A percentile compares a stretch with the other conserved stretches of the same genome.
Conservation (phyloP, 1,140 invertebrate species). For the Leptinotarsa defecta region DNA sequence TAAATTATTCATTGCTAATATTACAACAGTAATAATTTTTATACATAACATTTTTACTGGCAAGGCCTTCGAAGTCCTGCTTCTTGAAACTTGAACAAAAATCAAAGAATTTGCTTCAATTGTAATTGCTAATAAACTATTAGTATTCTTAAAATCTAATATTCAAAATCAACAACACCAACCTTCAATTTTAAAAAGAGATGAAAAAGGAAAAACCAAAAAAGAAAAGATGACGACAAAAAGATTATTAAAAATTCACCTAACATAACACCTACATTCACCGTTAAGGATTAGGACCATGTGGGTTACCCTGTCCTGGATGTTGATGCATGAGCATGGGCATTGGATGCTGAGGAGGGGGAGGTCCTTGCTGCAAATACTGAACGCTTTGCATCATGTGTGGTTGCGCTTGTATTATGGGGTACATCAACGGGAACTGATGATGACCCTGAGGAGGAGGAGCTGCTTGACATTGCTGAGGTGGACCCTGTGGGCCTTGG, state of each 20-base stretch:
- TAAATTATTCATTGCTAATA: no score
- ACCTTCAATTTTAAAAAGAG: background rate
- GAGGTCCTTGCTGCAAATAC: conserved; percentile 60
- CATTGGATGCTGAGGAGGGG: conserved; percentile 57
- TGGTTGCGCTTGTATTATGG: conserved; percentile 62
- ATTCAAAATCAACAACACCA: background rate
- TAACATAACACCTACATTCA: conserved; percentile 23
- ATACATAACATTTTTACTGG: no score
- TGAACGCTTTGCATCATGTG: conserved; percentile 61
- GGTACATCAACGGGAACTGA: conserved; percentile 65
- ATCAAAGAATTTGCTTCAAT: background rate
- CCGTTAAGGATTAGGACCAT: conserved; percentile 41
- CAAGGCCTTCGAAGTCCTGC: no score
- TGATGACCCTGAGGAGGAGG: conserved; percentile 59
- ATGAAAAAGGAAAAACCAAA: conserved; percentile 1
- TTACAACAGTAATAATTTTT: no score
- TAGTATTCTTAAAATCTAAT: background rate
- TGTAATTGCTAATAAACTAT: background rate
- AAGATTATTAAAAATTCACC: conserved; percentile 20
- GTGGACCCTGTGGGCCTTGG: conserved; percentile 61
- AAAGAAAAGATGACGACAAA: background rate
- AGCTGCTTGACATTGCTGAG: conserved; percentile 55
- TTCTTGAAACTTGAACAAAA: conserved; percentile 1
- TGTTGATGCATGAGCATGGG: conserved; percentile 39
- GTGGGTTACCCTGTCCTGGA: conserved; percentile 38